Evolutionary conservation across 1,140 invertebrate species (phyloP), one percentile per base, ranked within the genome.

Genomic region (Lucilia sericata): DNA sequence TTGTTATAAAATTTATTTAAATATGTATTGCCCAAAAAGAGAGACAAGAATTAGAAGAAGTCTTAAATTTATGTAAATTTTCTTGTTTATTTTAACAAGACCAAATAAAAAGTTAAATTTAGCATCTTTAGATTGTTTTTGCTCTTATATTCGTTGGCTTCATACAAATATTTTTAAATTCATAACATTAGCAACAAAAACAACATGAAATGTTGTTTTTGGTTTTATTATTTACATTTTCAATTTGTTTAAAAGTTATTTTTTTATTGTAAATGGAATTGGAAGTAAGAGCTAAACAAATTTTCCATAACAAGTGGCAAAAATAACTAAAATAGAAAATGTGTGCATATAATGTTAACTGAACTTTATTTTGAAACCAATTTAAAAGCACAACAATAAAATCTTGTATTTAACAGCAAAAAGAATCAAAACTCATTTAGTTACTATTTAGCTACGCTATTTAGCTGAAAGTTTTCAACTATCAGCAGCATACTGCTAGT

Each of bases 271-370:
- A 60, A 60, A n/a, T 60, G n/a, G 55, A 60, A 60, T 60, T 42
- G 55, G n/a, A 60, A 60, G 55, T 60, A 60, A 60, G 55, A 60
- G 55, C 55, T 60, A 60, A 60, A 60, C 55, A 60, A 60, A 60
- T 60, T 60, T 60, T 60, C 17, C 55, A 60, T 17, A 17, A n/a
- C 55, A 60, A n/a, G 14, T 17, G 55, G 55, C n/a, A 17, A 60
- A n/a, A 60, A 17, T n/a, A 30, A 30, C 25, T 17, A 12, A 60
- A 60, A 13, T 60, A 14, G 51, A 14, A 60, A 60, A 17, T 13
- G 17, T 17, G 51, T n/a, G n/a, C n/a, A n/a, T n/a, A n/a, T n/a
- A n/a, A n/a, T 60, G 51, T 60, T 60, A 60, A 60, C 13, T 60
- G 51, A 60, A n/a, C n/a, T 42, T 7, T 42, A 42, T 42, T 42